phyloP scores from a whole-genome alignment of 2,888 invertebrate species.

The Tipula confusa region DNA sequence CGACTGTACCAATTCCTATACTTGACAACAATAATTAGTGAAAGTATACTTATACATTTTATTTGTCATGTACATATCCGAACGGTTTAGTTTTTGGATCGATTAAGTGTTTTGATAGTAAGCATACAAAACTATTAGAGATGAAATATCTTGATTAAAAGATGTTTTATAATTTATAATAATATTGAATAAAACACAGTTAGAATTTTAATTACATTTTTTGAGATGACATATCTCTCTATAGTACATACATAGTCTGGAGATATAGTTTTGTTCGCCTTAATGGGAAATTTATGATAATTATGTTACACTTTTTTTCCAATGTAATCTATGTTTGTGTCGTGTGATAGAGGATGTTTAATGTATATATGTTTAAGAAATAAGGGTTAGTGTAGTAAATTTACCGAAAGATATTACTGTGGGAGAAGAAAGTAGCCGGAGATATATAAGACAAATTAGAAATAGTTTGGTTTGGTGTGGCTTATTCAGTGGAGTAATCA shows the following conservation, averaged over 20 bases:
- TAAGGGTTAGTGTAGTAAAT: too few relatives aligned
- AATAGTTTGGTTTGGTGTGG: too few relatives aligned
- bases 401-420: too few relatives aligned
- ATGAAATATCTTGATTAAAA: conserved; percentile 6
- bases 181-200: not conserved
- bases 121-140: not conserved
- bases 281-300: conserved; percentile 20
- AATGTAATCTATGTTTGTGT: too few relatives aligned
- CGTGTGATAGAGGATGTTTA: too few relatives aligned
- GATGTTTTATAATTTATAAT: not conserved
- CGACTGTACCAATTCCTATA: not conserved
- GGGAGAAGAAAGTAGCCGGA: too few relatives aligned
- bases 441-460: too few relatives aligned
- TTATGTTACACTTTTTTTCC: too few relatives aligned
- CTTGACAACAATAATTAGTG: not conserved
- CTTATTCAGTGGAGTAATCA: too few relatives aligned
- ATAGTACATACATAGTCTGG: not conserved
- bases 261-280: not conserved
- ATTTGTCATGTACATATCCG: not conserved
- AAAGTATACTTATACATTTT: not conserved
- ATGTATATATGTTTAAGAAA: too few relatives aligned
- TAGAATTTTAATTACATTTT: not conserved
- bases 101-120: not conserved
- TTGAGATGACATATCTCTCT: not conserved
- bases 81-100: not conserved